These are phyloP conservation scores for Graphium colonna DNA, from an alignment of 2,888 invertebrate genomes.

Conservation along the genomic window DNA sequence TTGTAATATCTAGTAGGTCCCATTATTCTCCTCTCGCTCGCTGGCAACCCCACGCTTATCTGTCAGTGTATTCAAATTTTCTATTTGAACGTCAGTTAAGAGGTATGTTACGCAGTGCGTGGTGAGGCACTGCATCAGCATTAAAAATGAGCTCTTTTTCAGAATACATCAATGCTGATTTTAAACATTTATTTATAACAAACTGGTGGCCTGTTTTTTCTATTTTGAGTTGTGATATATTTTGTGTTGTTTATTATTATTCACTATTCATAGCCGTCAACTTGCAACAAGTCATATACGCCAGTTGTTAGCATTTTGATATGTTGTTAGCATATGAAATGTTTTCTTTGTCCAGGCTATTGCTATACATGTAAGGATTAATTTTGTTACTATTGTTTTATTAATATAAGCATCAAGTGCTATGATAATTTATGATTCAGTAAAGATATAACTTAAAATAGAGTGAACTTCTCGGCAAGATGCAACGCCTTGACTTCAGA, in stretches of 20 bases:
- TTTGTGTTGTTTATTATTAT: not conserved
- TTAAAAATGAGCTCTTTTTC: not conserved
- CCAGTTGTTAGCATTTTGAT: no score
- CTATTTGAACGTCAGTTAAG: slow-evolving; percentile 20
- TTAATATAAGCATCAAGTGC: no score
- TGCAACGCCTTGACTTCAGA: no score
- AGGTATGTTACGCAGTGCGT: slow-evolving; percentile 3
- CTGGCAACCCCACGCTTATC: slow-evolving; percentile 16
- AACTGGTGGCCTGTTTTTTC: not conserved
- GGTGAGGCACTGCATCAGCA: not conserved
- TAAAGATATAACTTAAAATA: no score
- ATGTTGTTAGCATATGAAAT: no score
- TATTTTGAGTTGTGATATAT: slow-evolving; percentile 12
- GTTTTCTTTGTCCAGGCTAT: no score
- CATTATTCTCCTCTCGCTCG: slow-evolving; percentile 11
- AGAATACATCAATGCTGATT: not conserved
- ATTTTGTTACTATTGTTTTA: no score
- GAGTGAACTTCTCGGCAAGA: no score
- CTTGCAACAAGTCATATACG: no score
- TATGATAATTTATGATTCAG: no score
- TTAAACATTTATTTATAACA: not conserved
- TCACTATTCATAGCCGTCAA: no score
- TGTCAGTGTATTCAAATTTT: slow-evolving; percentile 21
- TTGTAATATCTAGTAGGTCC: slow-evolving; percentile 19
- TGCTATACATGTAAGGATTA: no score